Base-by-base conservation (phyloP, 2,888 invertebrate genomes). In the Synanthedon myopaeformis region DNA sequence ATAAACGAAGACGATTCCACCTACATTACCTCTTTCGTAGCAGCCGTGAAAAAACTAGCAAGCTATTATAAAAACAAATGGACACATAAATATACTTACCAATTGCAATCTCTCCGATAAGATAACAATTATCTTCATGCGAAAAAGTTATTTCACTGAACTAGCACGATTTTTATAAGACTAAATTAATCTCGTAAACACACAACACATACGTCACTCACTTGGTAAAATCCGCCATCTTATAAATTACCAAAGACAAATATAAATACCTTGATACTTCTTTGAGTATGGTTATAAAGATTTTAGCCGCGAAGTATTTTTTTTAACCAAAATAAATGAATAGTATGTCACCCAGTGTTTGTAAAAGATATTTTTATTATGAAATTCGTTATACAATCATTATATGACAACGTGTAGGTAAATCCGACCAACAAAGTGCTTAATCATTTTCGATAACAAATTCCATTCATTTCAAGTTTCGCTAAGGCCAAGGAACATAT, bases 141-240 rank as follows among this genome's bases (percentile, higher is more conserved):
- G 14, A 65, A 67, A 67, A 59, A 70, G 60, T 70, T 59, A 82
- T 73, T 77, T 75, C 80, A 83, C 77, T 64, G 70, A 76, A 61
- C 69, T 66, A 67, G 70, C 76, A 77, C 74, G 63, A 64, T 53
- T 53, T 51, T 53, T 64, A 60, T 59, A 60, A 59, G 67, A 66
- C 66, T 61, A 67, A 70, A 65, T 65, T 67, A 61, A 59, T 68
- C 74, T 77, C 70, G 80, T 79, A 83, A 83, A 83, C 79, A 84
- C 82, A 80, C 72, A 79, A 82, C 82, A 83, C 80, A 83, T 83
- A 86, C 86, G 85, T 86, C 86, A 86, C 77, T 82, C 71, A 69
- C 59, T 65, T 63, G 60, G 5, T 23, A 23, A 23, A 59, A 58
- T 82, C 84, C 79, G 82, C 86, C 86, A 86, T 86, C 80, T 86